phyloP scores from a whole-genome alignment of 2,888 invertebrate genomes.

The Cryptus armator region DNA sequence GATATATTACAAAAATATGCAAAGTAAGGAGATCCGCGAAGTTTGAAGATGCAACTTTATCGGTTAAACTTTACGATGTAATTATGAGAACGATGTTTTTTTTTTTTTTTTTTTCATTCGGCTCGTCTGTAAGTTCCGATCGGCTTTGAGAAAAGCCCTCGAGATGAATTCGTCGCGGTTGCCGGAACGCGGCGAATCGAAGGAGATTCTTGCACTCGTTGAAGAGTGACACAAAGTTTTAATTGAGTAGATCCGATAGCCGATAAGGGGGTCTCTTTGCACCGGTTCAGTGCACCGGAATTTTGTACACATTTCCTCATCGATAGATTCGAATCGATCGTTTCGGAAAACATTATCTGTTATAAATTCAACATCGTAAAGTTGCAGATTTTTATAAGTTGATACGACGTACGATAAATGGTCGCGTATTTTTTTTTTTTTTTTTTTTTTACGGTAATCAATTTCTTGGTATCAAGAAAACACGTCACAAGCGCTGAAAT shows the following conservation, averaged over 20 bases:
- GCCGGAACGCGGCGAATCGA: constrained; percentile 26
- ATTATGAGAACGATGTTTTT: neutral
- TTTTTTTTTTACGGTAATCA: neutral
- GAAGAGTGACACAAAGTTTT: constrained; percentile 64
- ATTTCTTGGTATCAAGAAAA: neutral
- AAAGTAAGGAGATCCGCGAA: neutral
- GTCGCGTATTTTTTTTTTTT: neutral
- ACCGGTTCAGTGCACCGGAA: constrained; percentile 44
- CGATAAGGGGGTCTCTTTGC: constrained; percentile 7
- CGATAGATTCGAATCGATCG: neutral
- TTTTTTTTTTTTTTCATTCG: neutral
- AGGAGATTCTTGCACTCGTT: constrained; percentile 32
- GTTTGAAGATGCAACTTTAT: constrained; percentile 15
- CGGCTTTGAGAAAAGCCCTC: constrained; percentile 22
- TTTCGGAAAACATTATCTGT: neutral
- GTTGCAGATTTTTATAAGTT: neutral
- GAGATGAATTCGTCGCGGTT: constrained; percentile 38
- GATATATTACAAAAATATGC: neutral
- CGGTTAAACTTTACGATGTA: constrained; percentile 21
- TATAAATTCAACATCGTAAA: neutral
- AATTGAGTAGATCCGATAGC: constrained; percentile 60
- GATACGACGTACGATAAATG: neutral
- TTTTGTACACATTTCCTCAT: constrained; percentile 24
- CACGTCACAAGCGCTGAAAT: neutral
- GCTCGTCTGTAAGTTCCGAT: constrained; percentile 34